Percentiles rank a stretch among this genome's conserved stretches.
Conservation (phyloP, 2,113 vertebrate genomes). For the Galemys pyrenaicus region DNA sequence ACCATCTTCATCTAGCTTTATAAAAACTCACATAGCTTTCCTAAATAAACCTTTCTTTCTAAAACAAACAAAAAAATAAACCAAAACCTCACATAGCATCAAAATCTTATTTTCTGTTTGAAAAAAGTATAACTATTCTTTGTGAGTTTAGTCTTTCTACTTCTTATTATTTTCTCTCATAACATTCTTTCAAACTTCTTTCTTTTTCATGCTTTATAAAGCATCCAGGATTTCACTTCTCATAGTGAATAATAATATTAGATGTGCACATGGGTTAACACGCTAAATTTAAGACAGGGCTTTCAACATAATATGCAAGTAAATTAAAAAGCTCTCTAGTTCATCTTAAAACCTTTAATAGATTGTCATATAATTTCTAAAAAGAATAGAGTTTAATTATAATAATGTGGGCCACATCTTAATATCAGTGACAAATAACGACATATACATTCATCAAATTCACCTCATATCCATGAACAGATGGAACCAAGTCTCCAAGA, state of each 20-base stretch:
- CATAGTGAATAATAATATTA: not conserved
- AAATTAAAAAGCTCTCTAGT: not conserved
- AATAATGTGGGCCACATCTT: not conserved
- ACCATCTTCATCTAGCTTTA: not conserved
- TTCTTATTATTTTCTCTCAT: not conserved
- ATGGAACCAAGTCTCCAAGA: not conserved
- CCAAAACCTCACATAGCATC: not conserved
- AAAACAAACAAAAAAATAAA: no score
- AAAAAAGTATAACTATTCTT: not conserved
- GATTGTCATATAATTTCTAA: not conserved
- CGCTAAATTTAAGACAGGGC: not conserved
- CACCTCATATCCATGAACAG: not conserved
- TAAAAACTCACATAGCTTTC: no score
- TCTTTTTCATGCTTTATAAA: not conserved
- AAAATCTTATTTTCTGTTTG: not conserved
- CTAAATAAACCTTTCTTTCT: no score
- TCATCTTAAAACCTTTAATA: not conserved
- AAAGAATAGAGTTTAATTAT: not conserved
- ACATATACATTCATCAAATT: not conserved
- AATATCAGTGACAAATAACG: not conserved
- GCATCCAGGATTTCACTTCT: not conserved
- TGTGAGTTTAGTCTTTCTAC: not conserved
- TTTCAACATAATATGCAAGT: not conserved
- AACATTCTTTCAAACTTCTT: not conserved
- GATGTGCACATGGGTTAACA: not conserved